Evolutionary conservation across 2,888 invertebrate genomes (phyloP).

Genomic region (Pollenia angustigena): DNA sequence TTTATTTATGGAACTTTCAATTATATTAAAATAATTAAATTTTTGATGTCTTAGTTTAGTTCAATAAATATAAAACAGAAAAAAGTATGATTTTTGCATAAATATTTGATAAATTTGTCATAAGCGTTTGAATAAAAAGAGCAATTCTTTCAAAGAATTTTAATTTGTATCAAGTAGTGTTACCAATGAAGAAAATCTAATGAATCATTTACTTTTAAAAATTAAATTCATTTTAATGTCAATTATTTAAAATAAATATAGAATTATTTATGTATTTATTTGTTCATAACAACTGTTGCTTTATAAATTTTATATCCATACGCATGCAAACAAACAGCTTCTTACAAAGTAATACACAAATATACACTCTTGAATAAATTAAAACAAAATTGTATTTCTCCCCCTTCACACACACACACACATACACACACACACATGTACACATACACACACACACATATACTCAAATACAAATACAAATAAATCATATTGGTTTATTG

Average conservation of each 20-base stretch:
- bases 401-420: not conserved
- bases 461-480: not conserved
- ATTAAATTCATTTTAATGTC: not conserved
- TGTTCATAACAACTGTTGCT: slow-evolving; percentile 42
- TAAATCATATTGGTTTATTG: not conserved
- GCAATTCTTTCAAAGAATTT: too few relatives aligned
- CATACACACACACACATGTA: not conserved
- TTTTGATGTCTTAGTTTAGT: too few relatives aligned
- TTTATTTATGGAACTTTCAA: too few relatives aligned
- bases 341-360: not conserved
- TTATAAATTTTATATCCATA: not conserved
- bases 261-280: slow-evolving; percentile 22
- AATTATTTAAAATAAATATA: not conserved
- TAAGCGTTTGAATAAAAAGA: too few relatives aligned
- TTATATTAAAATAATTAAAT: too few relatives aligned
- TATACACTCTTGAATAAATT: too few relatives aligned
- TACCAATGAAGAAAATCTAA: too few relatives aligned
- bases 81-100: too few relatives aligned
- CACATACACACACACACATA: not conserved
- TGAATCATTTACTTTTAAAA: not conserved
- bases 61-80: too few relatives aligned
- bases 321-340: not conserved
- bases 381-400: too few relatives aligned
- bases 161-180: too few relatives aligned
- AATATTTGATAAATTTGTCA: too few relatives aligned